A percentile compares a stretch with the other conserved stretches of the same genome.
These are phyloP conservation scores for Muscicapa adusta DNA, from an alignment of 2,113 vertebrate species.

Conservation along the genomic window DNA sequence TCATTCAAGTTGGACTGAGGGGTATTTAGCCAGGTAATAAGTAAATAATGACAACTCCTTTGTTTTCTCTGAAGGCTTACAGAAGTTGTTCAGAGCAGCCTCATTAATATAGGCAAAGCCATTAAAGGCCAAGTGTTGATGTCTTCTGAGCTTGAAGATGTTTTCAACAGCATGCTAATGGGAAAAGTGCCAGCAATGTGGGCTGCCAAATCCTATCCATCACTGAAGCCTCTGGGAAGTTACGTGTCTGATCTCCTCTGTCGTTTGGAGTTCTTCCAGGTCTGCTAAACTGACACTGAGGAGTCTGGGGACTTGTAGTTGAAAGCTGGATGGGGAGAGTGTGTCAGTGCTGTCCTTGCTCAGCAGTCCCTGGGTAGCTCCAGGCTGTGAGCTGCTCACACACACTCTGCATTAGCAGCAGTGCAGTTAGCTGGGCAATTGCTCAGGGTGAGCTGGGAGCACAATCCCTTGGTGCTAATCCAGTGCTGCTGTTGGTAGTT, in stretches of 20 bases:
- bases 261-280: conserved; percentile 86
- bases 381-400: background rate
- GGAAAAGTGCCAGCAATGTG: conserved; percentile 88
- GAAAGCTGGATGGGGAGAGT: background rate
- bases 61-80: conserved; percentile 76
- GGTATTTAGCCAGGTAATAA: background rate
- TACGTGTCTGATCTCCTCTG: conserved; percentile 84
- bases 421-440: background rate
- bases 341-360: background rate
- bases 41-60: background rate
- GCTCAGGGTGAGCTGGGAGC: background rate
- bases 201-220: conserved; percentile 91
- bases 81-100: conserved; percentile 79
- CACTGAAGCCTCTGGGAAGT: conserved; percentile 87
- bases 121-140: conserved; percentile 91
- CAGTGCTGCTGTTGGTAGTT: background rate
- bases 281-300: conserved; percentile 6
- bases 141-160: conserved; percentile 88
- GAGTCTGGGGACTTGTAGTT: background rate
- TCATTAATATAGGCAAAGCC: conserved; percentile 83
- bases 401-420: background rate
- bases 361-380: background rate
- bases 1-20: background rate
- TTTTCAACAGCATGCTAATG: conserved; percentile 87
- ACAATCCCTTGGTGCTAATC: background rate